Percentiles rank a stretch among this genome's conserved stretches.
These are phyloP conservation scores for Phyto melanocephala DNA, from an alignment of 2,888 invertebrate genomes.

Conservation along the genomic window DNA sequence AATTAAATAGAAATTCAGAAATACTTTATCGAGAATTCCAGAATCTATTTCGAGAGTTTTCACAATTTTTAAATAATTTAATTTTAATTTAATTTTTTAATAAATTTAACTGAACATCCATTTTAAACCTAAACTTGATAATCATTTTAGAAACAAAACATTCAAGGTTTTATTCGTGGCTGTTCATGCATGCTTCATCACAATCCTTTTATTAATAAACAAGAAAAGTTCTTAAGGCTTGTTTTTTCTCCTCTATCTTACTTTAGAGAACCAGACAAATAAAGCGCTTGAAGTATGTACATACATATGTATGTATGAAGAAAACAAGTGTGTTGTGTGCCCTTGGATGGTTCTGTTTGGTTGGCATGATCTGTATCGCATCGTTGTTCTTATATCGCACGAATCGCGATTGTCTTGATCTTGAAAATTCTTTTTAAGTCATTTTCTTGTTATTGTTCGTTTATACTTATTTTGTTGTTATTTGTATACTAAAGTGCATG, in stretches of 20 bases:
- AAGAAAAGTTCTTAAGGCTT: too few relatives aligned
- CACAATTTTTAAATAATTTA: too few relatives aligned
- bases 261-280: not conserved
- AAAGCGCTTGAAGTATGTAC: not conserved
- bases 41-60: too few relatives aligned
- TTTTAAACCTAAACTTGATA: not conserved
- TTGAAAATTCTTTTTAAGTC: not conserved
- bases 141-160: slow-evolving; percentile 39
- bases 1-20: too few relatives aligned
- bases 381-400: not conserved
- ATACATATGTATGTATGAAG: too few relatives aligned
- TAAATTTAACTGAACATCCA: too few relatives aligned
- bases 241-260: not conserved
- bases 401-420: not conserved
- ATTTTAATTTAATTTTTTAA: too few relatives aligned
- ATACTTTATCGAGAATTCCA: too few relatives aligned
- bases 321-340: slow-evolving; percentile 56
- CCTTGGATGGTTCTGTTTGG: slow-evolving; percentile 22
- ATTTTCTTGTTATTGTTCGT: not conserved
- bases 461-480: not conserved
- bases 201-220: too few relatives aligned
- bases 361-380: slow-evolving; percentile 23
- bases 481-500: slow-evolving; percentile 9
- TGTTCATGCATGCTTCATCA: slow-evolving; percentile 21
- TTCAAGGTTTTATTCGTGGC: slow-evolving; percentile 49